These are phyloP conservation scores for Calliphora vicina DNA, from an alignment of 1,140 invertebrate genomes.

Conservation along the genomic window DNA sequence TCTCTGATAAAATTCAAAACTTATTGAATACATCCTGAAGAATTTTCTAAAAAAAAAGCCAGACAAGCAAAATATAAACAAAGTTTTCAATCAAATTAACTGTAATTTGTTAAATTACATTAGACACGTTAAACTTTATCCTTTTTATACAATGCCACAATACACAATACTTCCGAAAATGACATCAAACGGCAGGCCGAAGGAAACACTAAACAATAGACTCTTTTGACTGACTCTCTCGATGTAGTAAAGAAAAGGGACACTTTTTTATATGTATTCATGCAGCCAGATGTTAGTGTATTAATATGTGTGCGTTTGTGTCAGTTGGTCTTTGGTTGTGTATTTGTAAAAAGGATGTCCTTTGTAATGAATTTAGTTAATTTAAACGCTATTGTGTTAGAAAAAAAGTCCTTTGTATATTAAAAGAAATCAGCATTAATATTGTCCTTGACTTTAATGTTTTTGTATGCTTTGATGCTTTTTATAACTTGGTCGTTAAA, in stretches of 20 bases:
- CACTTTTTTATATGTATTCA: background rate
- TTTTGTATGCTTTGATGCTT: background rate
- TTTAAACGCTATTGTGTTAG: slow-evolving; percentile 9
- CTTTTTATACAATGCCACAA: background rate
- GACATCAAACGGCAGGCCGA: slow-evolving; percentile 1
- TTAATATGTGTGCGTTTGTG: background rate
- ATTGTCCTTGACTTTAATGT: slow-evolving; percentile 7
- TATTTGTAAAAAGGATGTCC: background rate
- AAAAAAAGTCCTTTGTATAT: background rate
- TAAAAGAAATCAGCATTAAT: slow-evolving; percentile 10
- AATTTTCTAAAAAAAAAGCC: background rate
- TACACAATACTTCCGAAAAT: slow-evolving; percentile 13
- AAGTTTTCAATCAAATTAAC: slow-evolving; percentile 17
- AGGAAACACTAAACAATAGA: background rate
- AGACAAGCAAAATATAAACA: background rate
- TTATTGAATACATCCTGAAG: too few species aligned
- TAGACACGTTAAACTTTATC: slow-evolving; percentile 16
- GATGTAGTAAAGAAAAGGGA: background rate
- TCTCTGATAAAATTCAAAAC: too few species aligned
- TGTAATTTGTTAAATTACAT: slow-evolving; percentile 14
- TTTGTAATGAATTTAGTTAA: slow-evolving; percentile 14
- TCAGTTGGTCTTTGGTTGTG: background rate
- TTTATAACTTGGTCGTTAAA: background rate
- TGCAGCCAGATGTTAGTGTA: background rate
- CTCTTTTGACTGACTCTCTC: background rate